Evolutionary conservation across 2,113 vertebrate genomes (phyloP), one percentile per base, ranked within the genome.

Genomic region (Peromyscus californicus): DNA sequence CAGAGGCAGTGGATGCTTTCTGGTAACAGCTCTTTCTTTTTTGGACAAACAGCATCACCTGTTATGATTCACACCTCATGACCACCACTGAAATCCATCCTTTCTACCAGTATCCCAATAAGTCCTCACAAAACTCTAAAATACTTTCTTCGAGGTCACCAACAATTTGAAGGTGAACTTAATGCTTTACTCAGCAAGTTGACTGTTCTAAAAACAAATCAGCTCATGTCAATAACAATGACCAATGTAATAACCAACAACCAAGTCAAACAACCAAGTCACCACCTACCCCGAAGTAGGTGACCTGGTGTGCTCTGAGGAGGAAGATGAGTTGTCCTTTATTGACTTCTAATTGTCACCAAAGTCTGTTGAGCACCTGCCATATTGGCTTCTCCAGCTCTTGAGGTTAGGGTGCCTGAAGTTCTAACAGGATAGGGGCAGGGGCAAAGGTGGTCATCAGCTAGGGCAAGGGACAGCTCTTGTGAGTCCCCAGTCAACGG

Each of bases 161-260:
- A 85, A 33, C 9, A 31, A 54, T 88, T 89, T 84, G 83, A 84
- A 69, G 31, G 75, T 78, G 26, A 24, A 72, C n/a, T 93, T 91
- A 69, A 94, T 48, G 76, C n/a, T 36, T 26, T 57, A 67, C 29
- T 57, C 48, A 36, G 9, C 21, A 16, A 89, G 51, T n/a, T 11
- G n/a, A 26, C 22, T 51, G 17, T 91, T 91, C 45, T 70, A 45
- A 94, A 90, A 92, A 42, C 39, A 89, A 83, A 76, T 76, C 19
- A 69, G 42, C 29, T 75, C 24, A 65, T 48, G 17, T 16, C 69
- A 65, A 92, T 42, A 89, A 92, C 45, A 61, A 39, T 33, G 48
- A 74, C 70, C 70, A 74, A 39, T 10, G n/a, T 21, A n/a, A 72
- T 72, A 72, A 72, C 36, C 69, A 70, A 70, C 8, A 70, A 70